Evolutionary conservation across 2,797 vertebrate genomes (phyloP).

Genomic region (Microctenopoma steveboyesi): DNA sequence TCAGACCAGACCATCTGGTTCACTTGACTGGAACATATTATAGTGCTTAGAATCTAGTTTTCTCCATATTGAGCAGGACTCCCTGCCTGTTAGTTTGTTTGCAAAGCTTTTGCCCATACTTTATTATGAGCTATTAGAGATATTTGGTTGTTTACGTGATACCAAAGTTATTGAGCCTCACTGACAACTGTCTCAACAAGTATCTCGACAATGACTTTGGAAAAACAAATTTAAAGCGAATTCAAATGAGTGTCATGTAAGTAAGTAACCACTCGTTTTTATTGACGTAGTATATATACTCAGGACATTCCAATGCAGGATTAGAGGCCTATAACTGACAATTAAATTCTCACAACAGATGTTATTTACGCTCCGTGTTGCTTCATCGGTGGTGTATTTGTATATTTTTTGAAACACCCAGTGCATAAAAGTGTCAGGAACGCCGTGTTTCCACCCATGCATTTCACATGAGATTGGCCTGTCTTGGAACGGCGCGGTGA

Average conservation of each 20-base stretch:
- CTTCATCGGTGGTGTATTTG: neutral
- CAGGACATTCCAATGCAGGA: no score
- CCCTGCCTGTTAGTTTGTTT: neutral
- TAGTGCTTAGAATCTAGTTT: neutral
- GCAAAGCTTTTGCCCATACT: neutral
- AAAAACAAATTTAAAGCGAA: neutral
- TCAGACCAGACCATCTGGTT: constrained; percentile 53
- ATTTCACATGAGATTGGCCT: constrained; percentile 45
- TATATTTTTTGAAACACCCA: neutral
- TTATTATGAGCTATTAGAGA: neutral
- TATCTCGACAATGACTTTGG: neutral
- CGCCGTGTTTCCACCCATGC: neutral
- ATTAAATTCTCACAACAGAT: neutral
- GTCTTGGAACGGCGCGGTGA: constrained; percentile 30
- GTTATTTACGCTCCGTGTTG: neutral
- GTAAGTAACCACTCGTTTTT: neutral
- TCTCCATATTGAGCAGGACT: neutral
- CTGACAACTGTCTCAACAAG: neutral
- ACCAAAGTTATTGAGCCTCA: neutral
- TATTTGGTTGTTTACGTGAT: neutral
- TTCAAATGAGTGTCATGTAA: no score
- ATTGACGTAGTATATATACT: neutral
- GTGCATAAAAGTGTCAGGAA: neutral
- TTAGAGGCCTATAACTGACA: neutral
- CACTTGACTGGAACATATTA: constrained; percentile 34